phyloP scores from a whole-genome alignment of 2,797 vertebrate species.

The Notolabrus celidotus region DNA sequence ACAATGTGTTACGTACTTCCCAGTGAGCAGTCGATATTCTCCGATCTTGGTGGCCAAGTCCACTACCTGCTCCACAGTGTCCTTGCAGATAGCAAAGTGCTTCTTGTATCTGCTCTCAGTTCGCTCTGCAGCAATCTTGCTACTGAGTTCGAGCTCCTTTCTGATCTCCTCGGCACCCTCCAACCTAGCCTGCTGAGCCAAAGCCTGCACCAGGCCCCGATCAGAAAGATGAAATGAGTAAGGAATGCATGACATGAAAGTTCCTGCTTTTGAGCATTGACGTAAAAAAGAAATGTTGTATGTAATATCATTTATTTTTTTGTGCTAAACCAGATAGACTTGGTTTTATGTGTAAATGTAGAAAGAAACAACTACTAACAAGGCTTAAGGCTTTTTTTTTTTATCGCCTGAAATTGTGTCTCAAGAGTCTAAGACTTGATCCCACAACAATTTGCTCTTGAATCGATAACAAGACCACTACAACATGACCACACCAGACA shows the following conservation, averaged over 20 bases:
- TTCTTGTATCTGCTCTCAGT: slow-evolving; percentile 84
- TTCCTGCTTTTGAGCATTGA: slow-evolving; percentile 13
- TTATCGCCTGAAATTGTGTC: neutral
- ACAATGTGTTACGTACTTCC: slow-evolving; percentile 86
- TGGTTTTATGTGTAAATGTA: no score
- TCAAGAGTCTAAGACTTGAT: slow-evolving; percentile 4
- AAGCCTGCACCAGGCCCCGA: slow-evolving; percentile 79
- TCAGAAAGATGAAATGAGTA: slow-evolving; percentile 50
- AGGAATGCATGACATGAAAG: slow-evolving; percentile 22
- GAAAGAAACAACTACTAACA: slow-evolving; percentile 1
- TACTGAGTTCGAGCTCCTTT: slow-evolving; percentile 84
- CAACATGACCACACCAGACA: slow-evolving; percentile 9
- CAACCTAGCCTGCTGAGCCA: slow-evolving; percentile 87
- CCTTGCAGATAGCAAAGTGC: slow-evolving; percentile 87
- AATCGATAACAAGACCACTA: neutral
- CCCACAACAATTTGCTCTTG: neutral
- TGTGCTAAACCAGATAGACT: no score
- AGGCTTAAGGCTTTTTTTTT: no score
- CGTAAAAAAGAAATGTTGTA: neutral
- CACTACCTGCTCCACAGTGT: slow-evolving; percentile 88
- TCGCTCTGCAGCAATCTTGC: slow-evolving; percentile 85
- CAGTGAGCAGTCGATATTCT: slow-evolving; percentile 89
- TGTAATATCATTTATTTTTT: no score
- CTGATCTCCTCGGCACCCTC: slow-evolving; percentile 84
- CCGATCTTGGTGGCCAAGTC: slow-evolving; percentile 91